Percentiles rank a stretch among this genome's conserved stretches.
phyloP scores from a whole-genome alignment of 1,140 invertebrate genomes.

The Trachymyrmex septentrionalis region DNA sequence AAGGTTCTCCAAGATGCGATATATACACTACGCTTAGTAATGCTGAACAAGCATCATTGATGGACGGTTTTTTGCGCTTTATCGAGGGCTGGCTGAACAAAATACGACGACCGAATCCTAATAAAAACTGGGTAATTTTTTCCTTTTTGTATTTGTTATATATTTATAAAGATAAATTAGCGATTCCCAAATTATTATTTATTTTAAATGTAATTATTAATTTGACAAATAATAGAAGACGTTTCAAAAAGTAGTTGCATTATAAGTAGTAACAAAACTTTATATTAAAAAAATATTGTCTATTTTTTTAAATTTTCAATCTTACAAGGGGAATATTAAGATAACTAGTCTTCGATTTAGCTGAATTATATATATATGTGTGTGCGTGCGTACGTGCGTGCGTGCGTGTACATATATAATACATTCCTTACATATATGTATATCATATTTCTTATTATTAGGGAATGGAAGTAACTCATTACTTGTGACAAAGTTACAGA shows the following conservation, averaged over 20 bases:
- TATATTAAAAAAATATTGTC: background rate
- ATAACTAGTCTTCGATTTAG: too few species aligned
- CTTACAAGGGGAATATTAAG: too few species aligned
- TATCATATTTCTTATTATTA: too few species aligned
- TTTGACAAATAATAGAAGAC: conserved; percentile 24
- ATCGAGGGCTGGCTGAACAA: conserved; percentile 96
- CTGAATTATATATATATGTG: too few species aligned
- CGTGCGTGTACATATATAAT: too few species aligned
- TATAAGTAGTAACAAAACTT: background rate
- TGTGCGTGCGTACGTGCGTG: too few species aligned
- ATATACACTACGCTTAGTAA: conserved; percentile 90
- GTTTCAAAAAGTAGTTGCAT: conserved; percentile 35
- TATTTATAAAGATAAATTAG: conserved; percentile 13
- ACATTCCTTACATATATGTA: too few species aligned
- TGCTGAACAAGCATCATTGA: conserved; percentile 89
- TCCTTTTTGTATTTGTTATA: conserved; percentile 26
- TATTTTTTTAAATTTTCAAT: background rate
- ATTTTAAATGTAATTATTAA: conserved; percentile 18
- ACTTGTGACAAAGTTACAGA: too few species aligned
- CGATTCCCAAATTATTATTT: conserved; percentile 3
- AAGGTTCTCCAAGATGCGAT: conserved; percentile 92
- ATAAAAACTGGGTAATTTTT: conserved; percentile 87
- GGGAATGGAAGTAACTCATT: too few species aligned
- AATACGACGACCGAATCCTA: conserved; percentile 91
- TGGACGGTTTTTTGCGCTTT: conserved; percentile 93